A percentile compares a stretch with the other conserved stretches of the same genome.
These are phyloP conservation scores for Mystacides longicornis DNA, from an alignment of 2,888 invertebrate species.

Conservation along the genomic window DNA sequence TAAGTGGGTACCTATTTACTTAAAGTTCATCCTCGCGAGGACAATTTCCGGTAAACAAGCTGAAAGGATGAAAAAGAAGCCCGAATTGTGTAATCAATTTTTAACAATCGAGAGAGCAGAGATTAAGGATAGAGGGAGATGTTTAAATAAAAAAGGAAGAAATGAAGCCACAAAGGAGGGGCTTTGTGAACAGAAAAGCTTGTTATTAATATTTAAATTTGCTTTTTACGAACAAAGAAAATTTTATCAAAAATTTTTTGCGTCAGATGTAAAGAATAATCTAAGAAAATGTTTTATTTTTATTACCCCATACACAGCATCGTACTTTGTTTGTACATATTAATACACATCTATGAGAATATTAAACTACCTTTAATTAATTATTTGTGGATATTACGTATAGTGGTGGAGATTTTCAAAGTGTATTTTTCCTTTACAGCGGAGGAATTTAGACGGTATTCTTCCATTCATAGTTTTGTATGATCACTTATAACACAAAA, in stretches of 20 bases:
- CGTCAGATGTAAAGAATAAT: too few relatives aligned
- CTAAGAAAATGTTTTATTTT: too few relatives aligned
- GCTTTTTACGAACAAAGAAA: not conserved
- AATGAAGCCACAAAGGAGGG: not conserved
- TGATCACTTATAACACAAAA: too few relatives aligned
- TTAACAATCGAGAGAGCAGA: conserved; percentile 1
- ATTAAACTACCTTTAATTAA: too few relatives aligned
- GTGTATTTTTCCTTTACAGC: too few relatives aligned
- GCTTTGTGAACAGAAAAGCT: not conserved
- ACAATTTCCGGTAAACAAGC: not conserved
- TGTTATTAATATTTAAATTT: not conserved
- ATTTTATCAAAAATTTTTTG: not conserved
- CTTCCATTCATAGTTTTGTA: too few relatives aligned
- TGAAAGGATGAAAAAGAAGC: not conserved
- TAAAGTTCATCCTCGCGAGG: not conserved
- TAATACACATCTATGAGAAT: too few relatives aligned
- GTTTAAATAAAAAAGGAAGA: not conserved
- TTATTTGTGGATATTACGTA: too few relatives aligned
- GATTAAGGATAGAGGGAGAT: not conserved
- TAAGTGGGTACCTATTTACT: not conserved
- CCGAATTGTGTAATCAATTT: not conserved
- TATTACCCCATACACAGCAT: too few relatives aligned
- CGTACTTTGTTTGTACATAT: too few relatives aligned
- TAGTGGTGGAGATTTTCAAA: too few relatives aligned
- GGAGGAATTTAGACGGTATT: too few relatives aligned